Conservation (phyloP, 2,113 vertebrate species). For the Himantopus leucocephalus region DNA sequence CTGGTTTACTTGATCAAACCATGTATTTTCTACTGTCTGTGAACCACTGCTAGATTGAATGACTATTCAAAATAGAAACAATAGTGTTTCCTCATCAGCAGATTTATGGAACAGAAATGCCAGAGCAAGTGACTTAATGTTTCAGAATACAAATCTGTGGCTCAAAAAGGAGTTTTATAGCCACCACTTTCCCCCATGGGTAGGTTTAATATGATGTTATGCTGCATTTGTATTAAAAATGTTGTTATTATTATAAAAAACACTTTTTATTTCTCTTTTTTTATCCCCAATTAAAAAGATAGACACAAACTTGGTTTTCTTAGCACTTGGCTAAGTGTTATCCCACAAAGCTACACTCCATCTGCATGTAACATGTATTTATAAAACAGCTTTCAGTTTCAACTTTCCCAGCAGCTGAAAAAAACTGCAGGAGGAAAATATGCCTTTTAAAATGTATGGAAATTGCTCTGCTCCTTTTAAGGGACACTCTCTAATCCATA, state of each 20-base stretch:
- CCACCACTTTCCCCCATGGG: not conserved
- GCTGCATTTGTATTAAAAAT: not conserved
- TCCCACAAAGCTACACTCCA: slow-evolving; percentile 58
- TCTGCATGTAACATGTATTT: slow-evolving; percentile 40
- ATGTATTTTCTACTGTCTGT: not conserved
- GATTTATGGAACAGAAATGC: not conserved
- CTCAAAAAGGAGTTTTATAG: not conserved
- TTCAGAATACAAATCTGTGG: not conserved
- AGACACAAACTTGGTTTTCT: slow-evolving; percentile 11
- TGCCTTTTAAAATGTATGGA: not conserved
- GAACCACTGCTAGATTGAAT: not conserved
- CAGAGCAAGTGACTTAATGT: not conserved
- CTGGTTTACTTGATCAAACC: not conserved
- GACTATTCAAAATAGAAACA: not conserved
- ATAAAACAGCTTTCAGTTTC: slow-evolving; percentile 51
- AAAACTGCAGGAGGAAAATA: not conserved
- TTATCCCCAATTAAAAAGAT: not conserved
- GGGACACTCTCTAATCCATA: not conserved
- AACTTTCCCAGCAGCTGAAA: not conserved
- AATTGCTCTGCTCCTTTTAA: slow-evolving; percentile 25
- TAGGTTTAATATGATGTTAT: not conserved
- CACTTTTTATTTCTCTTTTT: not conserved
- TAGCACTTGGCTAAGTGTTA: slow-evolving; percentile 56
- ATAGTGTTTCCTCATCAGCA: not conserved
- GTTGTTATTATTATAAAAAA: not conserved